Evolutionary conservation across 2,888 invertebrate genomes (phyloP).

Genomic region (Therioaphis trifolii): DNA sequence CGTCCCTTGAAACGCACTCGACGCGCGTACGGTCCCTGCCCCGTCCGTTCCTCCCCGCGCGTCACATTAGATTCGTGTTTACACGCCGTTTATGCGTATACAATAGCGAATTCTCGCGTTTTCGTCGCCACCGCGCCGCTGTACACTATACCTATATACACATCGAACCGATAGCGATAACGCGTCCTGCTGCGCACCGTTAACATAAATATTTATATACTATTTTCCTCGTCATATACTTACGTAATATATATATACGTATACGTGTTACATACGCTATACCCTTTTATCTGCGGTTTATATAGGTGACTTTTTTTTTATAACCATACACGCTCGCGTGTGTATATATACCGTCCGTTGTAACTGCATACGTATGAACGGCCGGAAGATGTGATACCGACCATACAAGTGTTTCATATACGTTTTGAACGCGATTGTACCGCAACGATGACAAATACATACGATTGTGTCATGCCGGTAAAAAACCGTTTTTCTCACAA

Average conservation of each 20-base stretch:
- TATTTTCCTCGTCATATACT: background rate
- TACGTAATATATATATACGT: background rate
- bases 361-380: background rate
- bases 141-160: background rate
- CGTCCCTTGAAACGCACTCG: background rate
- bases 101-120: background rate
- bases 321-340: background rate
- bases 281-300: background rate
- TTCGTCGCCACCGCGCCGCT: background rate
- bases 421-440: background rate
- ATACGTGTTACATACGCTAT: background rate
- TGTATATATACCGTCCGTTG: too few relatives aligned
- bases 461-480: too few relatives aligned
- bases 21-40: background rate
- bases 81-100: background rate
- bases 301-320: background rate
- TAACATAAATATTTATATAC: background rate
- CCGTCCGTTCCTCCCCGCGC: too few relatives aligned
- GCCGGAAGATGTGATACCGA: background rate
- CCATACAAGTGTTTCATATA: background rate
- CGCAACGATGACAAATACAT: background rate
- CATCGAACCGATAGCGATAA: background rate
- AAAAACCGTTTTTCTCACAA: too few relatives aligned
- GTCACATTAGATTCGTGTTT: background rate
- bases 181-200: background rate